These are phyloP conservation scores for Nephrotoma flavescens DNA, from an alignment of 2,888 invertebrate species.

Conservation along the genomic window DNA sequence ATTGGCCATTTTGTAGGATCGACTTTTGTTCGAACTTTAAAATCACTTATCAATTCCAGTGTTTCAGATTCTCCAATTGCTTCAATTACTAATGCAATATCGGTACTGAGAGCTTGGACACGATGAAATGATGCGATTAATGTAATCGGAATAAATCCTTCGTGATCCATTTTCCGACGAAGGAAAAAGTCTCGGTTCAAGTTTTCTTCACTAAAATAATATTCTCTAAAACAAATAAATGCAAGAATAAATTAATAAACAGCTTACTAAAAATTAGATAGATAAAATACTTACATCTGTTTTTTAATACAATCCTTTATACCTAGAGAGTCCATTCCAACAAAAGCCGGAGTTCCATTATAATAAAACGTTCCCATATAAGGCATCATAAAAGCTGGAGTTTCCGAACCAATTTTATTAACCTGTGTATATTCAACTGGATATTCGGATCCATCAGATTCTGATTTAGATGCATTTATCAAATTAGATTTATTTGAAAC, in stretches of 20 bases:
- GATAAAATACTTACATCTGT: conserved; percentile 61
- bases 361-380: conserved; percentile 33
- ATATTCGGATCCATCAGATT: conserved; percentile 33
- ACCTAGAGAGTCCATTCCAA: conserved; percentile 35
- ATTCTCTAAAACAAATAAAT: conserved; percentile 59
- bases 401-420: conserved; percentile 7
- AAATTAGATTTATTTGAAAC: conserved; percentile 15
- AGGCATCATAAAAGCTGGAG: conserved; percentile 20
- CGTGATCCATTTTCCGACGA: conserved; percentile 87
- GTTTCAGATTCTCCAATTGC: conserved; percentile 75
- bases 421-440: conserved; percentile 34
- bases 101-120: conserved; percentile 73
- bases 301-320: conserved; percentile 75
- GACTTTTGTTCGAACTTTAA: conserved; percentile 68
- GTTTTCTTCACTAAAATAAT: conserved; percentile 97
- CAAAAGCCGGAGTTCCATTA: conserved; percentile 26
- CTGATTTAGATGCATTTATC: conserved; percentile 6
- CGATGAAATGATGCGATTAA: conserved; percentile 94
- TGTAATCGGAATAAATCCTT: conserved; percentile 86
- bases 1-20: conserved; percentile 86
- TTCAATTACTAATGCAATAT: conserved; percentile 68
- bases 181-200: conserved; percentile 90
- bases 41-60: conserved; percentile 62
- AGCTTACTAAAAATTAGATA: neutral
- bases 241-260: conserved; percentile 5